Evolutionary conservation across 1,140 invertebrate genomes (phyloP), one percentile per base, ranked within the genome.

Genomic region (Diorhabda elongata): DNA sequence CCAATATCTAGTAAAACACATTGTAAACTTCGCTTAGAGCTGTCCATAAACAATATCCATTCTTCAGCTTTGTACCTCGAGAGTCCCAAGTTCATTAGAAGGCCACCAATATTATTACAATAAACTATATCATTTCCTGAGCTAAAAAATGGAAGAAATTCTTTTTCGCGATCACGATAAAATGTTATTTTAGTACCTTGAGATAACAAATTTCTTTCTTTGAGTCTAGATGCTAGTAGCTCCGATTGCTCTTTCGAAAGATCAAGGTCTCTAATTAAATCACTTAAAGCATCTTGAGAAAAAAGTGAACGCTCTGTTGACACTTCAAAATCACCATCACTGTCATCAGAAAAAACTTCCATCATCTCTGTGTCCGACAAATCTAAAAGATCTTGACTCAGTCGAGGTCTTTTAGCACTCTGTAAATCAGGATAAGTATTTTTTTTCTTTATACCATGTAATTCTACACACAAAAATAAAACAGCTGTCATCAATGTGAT

Each of bases 71-170:
- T 9, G 7, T 9, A 60, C 26, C 26, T 26, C 1, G 26, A 26
- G 26, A 26, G 26, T 26, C 26, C 1, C 26, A 26, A 26, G 26
- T 26, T 26, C 26, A 26, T 26, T 26, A 26, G 26, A 26, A 26
- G 26, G 26, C 26, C 26, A 26, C 26, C 58, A 60, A 60, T 60
- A 26, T 60, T 60, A 60, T 60, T 60, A 60, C 58, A 60, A 60
- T n/a, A 60, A 60, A 60, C 58, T 9, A 60, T 60, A 60, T 60
- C 7, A 60, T 60, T 41, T 60, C 2, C 58, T 60, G 58, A 2
- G 58, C 8, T 26, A 60, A 60, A 60, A 60, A 60, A 60, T 60
- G 58, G 58, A 60, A 60, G 58, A 60, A 60, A 60, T 60, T 60
- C 7, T 60, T 60, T 60, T 60, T 60, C 58, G 58, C 2, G 58